Evolutionary conservation across 2,113 vertebrate genomes (phyloP).

Genomic region (Corythaeola cristata): DNA sequence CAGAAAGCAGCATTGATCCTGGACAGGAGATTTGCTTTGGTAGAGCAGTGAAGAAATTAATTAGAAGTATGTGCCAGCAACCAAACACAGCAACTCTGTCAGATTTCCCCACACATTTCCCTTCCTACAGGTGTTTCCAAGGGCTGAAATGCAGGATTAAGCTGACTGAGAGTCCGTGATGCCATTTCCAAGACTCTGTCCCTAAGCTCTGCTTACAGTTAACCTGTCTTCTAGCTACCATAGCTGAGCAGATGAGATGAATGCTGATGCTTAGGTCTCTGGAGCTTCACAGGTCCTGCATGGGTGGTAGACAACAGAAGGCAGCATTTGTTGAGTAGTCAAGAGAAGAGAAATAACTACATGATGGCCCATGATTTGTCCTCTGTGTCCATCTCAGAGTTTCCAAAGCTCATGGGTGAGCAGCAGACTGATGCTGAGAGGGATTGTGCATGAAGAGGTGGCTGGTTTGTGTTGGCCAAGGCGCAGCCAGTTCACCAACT

Average conservation of each 20-base stretch:
- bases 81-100: neutral
- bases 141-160: neutral
- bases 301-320: neutral
- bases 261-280: neutral
- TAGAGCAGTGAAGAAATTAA: conserved; percentile 34
- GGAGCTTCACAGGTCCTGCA: conserved; percentile 1
- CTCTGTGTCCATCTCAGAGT: neutral
- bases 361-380: neutral
- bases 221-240: neutral
- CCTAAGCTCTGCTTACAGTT: neutral
- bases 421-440: neutral
- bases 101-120: neutral
- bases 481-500: rapidly evolving
- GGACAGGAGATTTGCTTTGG: conserved; percentile 2
- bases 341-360: neutral
- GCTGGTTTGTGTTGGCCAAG: neutral
- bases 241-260: neutral
- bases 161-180: neutral
- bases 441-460: neutral
- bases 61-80: conserved; percentile 11
- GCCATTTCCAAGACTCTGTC: neutral
- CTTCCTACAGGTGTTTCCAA: conserved; percentile 9
- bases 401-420: neutral
- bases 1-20: neutral
- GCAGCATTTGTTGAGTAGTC: neutral